Evolutionary conservation across 2,113 vertebrate species (phyloP).

Genomic region (Hippocampus abdominalis): DNA sequence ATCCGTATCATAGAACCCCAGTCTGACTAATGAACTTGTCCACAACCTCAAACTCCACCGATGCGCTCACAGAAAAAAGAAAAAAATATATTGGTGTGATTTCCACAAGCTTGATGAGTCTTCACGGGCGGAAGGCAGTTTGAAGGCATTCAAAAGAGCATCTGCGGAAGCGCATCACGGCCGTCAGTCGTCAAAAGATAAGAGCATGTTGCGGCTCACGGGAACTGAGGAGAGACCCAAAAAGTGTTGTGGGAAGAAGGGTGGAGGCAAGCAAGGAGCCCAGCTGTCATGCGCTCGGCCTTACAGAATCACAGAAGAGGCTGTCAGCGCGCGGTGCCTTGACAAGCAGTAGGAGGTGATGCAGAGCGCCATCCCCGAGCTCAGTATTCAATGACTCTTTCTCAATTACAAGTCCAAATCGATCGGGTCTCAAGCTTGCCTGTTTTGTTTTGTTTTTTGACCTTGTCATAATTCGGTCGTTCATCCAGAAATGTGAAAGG

Average conservation of each 20-base stretch:
- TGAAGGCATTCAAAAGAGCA: constrained; percentile 71
- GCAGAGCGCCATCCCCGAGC: constrained; percentile 17
- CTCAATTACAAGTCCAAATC: constrained; percentile 34
- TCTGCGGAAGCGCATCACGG: constrained; percentile 52
- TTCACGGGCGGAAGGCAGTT: constrained; percentile 47
- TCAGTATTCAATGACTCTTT: constrained; percentile 29
- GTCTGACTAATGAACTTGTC: constrained; percentile 65
- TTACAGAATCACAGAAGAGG: constrained; percentile 31
- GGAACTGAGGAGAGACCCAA: constrained; percentile 45
- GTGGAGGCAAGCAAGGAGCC: constrained; percentile 48
- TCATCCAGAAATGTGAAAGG: constrained; percentile 34
- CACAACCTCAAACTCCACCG: constrained; percentile 9
- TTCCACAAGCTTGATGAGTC: constrained; percentile 38
- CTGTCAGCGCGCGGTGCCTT: no score
- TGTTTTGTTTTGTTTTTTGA: constrained; percentile 23
- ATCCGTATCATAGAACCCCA: constrained; percentile 58
- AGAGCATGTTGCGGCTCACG: constrained; percentile 59
- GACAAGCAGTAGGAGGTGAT: constrained; percentile 46
- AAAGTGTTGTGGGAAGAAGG: constrained; percentile 42
- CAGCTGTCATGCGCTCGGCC: constrained; percentile 63
- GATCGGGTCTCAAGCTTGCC: constrained; percentile 39
- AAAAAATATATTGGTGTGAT: constrained; percentile 26
- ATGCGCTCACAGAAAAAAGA: constrained; percentile 10
- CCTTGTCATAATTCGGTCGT: constrained; percentile 38
- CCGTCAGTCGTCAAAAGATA: constrained; percentile 69